These are phyloP conservation scores for Aphidius gifuensis DNA, from an alignment of 1,140 invertebrate species.

Conservation along the genomic window DNA sequence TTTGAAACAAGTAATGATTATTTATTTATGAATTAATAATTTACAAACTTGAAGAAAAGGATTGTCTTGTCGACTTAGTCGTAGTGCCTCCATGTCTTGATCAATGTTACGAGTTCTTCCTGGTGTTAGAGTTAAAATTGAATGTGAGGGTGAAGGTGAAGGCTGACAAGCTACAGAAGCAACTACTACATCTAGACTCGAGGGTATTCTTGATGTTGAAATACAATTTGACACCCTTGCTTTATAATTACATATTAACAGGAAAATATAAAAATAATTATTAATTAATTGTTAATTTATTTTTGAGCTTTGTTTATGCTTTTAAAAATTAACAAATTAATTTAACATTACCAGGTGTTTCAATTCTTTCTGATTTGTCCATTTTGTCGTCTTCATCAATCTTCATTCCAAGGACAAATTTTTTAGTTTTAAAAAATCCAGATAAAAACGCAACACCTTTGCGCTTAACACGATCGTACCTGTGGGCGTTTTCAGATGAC, in stretches of 20 bases:
- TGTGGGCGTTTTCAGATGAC: constrained; percentile 40
- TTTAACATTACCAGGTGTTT: constrained; percentile 43
- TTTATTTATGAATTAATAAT: constrained; percentile 10
- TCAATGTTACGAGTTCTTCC: constrained; percentile 74
- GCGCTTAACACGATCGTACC: constrained; percentile 47
- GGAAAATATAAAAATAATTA: not conserved
- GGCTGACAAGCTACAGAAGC: constrained; percentile 44
- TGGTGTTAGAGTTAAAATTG: constrained; percentile 68
- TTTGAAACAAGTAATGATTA: constrained; percentile 12
- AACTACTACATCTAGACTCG: constrained; percentile 54
- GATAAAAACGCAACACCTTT: constrained; percentile 48
- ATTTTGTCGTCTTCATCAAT: constrained; percentile 50
- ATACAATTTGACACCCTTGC: constrained; percentile 25
- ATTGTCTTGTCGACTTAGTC: constrained; percentile 77
- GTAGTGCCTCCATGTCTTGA: constrained; percentile 77
- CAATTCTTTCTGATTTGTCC: constrained; percentile 46
- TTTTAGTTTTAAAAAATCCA: constrained; percentile 45
- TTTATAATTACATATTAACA: not conserved
- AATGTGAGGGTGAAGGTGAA: constrained; percentile 58
- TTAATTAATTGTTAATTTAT: not conserved
- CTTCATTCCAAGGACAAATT: constrained; percentile 49
- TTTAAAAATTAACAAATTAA: no score
- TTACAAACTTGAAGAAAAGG: constrained; percentile 69
- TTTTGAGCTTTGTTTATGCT: not conserved
- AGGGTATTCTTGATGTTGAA: constrained; percentile 51